Evolutionary conservation across 2,113 vertebrate genomes (phyloP).

Genomic region (Tamias sibiricus): DNA sequence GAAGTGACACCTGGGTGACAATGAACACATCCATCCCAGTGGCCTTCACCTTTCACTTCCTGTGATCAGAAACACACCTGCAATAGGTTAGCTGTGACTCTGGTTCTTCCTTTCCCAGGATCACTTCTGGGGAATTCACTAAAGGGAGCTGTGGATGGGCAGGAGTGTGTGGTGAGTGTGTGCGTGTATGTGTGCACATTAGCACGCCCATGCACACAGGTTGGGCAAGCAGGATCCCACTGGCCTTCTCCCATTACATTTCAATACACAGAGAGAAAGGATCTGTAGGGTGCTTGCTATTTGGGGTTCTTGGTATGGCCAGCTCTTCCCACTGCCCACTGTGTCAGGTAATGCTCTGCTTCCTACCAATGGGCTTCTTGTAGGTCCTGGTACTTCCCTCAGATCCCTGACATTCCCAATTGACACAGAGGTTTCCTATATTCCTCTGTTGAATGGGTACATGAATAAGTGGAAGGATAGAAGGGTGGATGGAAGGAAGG

Average conservation of each 20-base stretch:
- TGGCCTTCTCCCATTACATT: not conserved
- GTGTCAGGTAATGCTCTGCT: not conserved
- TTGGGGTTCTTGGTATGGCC: not conserved
- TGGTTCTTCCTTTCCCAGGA: not conserved
- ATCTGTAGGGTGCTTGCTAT: not conserved
- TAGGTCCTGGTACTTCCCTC: not conserved
- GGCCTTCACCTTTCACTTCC: not conserved
- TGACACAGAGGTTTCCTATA: not conserved
- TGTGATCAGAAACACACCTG: not conserved
- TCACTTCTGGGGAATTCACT: not conserved
- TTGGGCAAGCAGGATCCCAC: not conserved
- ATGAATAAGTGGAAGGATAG: not conserved
- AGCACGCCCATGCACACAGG: rapidly evolving
- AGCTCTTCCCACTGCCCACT: not conserved
- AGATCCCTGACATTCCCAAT: not conserved
- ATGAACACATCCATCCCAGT: not conserved
- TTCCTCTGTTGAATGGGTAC: not conserved
- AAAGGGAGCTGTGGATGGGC: not conserved
- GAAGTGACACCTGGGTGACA: not conserved
- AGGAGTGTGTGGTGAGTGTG: not conserved
- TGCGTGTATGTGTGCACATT: not conserved
- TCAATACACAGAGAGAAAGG: not conserved
- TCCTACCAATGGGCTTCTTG: not conserved
- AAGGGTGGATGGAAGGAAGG: not conserved
- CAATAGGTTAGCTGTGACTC: not conserved